These are phyloP conservation scores for Australoheros scitulus DNA, from an alignment of 2,113 vertebrate genomes.

Conservation along the genomic window DNA sequence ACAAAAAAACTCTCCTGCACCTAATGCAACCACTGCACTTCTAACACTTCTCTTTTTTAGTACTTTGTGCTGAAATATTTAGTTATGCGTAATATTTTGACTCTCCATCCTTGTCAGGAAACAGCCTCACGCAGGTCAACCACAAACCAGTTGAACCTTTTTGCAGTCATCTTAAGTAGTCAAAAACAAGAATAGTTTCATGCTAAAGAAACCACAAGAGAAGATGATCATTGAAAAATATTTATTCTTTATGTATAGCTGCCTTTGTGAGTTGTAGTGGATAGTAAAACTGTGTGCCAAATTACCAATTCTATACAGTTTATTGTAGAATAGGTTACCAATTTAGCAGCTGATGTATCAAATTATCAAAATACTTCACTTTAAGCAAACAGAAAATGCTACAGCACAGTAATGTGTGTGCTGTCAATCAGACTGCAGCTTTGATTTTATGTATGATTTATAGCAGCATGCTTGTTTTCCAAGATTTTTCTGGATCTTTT, in stretches of 20 bases:
- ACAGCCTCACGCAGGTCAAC: not conserved
- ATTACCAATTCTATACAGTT: not conserved
- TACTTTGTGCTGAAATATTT: not conserved
- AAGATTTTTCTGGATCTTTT: not conserved
- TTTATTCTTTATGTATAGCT: not conserved
- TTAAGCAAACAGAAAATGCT: not conserved
- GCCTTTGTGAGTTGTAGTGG: not conserved
- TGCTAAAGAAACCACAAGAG: not conserved
- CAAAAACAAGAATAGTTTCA: not conserved
- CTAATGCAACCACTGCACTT: not conserved
- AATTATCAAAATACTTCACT: not conserved
- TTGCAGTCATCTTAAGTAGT: not conserved
- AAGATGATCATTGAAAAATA: not conserved
- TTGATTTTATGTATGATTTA: not conserved
- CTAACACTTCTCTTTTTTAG: not conserved
- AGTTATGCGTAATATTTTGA: not conserved
- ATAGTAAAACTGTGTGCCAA: not conserved
- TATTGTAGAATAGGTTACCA: not conserved
- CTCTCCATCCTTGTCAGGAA: not conserved
- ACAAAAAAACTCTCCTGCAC: not conserved
- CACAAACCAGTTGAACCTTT: not conserved
- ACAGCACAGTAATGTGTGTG: not conserved
- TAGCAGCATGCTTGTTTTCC: not conserved
- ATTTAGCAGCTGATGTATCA: not conserved
- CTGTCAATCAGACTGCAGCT: not conserved